Base-by-base conservation (phyloP, 2,113 vertebrate genomes). In the Piaya cayana region DNA sequence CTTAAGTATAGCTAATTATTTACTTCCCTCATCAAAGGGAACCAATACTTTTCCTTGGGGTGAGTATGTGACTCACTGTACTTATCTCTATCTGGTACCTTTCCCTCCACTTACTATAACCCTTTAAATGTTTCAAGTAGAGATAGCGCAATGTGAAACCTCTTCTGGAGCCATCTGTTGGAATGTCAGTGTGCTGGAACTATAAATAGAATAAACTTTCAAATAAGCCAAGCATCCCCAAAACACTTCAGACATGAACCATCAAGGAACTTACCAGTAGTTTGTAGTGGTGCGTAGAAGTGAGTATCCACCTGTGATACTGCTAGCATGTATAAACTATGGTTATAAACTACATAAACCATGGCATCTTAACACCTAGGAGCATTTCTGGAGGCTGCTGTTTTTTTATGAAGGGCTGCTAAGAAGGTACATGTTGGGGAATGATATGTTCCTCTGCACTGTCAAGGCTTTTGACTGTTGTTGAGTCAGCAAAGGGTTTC, bases 1-100 rank as follows among this genome's bases (percentile, higher is more conserved):
- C 63, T 79, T 69, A 59, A 88, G 63, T 91, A 20, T 52, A 81
- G 85, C 67, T 96, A 88, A 86, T 96, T 95, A 92, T 96, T 96
- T 93, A 92, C 82, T 91, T 88, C 37, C 34, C 47, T 96, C 88
- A 85, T 92, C 62, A 95, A 96, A 95, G 55, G 91, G 63, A 62
- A 90, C 67, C 78, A 93, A 32, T 77, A 37, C n/a, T 86, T 93
- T 85, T 92, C 72, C 52, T 85, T 88, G 70, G 23, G 52, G 29
- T 93, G 70, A 77, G 36, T 85, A 30, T 89, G 77, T 97, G 91
- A 91, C 68, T 97, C 91, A 88, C 30, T 34, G 19, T 79, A 74
- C 69, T 96, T 96, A 80, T 5, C 88, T 74, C 18, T 80, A 76
- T 67, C 89, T 95, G 49, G 49, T 89, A 19, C 81, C 53, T 96